phyloP scores from a whole-genome alignment of 2,888 invertebrate species.

The Cancer borealis region DNA sequence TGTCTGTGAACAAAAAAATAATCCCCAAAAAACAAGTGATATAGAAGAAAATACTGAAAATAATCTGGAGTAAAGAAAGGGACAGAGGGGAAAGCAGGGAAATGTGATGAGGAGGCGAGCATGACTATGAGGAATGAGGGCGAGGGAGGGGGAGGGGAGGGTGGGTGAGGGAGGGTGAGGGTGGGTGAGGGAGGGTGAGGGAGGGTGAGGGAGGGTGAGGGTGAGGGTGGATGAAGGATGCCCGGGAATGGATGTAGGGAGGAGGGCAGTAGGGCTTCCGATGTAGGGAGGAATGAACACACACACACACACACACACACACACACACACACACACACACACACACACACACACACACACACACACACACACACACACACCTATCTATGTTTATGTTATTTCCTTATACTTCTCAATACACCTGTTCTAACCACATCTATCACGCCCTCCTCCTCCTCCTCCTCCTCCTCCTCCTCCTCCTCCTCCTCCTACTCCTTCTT shows the following conservation, averaged over 20 bases:
- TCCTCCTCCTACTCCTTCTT: too few relatives aligned
- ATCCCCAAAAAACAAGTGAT: neutral
- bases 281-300: neutral
- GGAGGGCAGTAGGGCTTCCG: constrained; percentile 2
- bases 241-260: neutral
- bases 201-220: neutral
- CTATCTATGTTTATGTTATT: neutral
- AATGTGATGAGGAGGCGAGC: neutral
- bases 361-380: neutral
- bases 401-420: too few relatives aligned
- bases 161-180: neutral
- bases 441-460: too few relatives aligned
- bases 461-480: neutral
- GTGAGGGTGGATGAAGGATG: neutral
- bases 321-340: constrained; percentile 37
- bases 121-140: constrained; percentile 16
- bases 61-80: neutral
- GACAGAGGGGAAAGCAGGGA: neutral
- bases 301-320: constrained; percentile 36
- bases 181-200: neutral
- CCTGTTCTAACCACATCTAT: too few relatives aligned
- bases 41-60: neutral
- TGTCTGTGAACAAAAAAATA: too few relatives aligned
- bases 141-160: neutral
- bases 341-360: constrained; percentile 49